Evolutionary conservation across 2,888 invertebrate species (phyloP).

Genomic region (Operophtera brumata): DNA sequence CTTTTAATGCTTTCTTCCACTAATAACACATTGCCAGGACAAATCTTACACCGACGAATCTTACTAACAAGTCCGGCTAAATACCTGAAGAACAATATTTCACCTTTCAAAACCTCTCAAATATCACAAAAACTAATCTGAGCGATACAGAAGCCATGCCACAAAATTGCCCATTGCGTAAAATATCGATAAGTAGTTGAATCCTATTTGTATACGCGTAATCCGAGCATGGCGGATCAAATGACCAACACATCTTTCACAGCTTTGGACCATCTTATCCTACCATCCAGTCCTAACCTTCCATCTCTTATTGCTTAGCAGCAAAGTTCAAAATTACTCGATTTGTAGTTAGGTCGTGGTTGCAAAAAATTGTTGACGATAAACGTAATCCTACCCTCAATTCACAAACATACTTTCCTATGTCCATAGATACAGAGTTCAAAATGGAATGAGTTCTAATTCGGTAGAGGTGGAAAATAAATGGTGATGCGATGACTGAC

Average conservation of each 20-base stretch:
- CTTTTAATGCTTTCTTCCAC: no score
- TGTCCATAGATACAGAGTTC: background rate
- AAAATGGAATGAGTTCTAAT: background rate
- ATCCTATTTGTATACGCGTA: conserved; percentile 57
- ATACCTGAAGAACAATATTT: no score
- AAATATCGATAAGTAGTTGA: conserved; percentile 36
- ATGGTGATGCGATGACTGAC: conserved; percentile 1
- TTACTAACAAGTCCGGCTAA: no score
- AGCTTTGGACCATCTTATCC: conserved; percentile 14
- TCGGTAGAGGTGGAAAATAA: background rate
- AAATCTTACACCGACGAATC: no score
- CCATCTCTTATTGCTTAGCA: background rate
- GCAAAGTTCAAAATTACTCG: conserved; percentile 10
- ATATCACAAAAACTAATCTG: conserved; percentile 3
- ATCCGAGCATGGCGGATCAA: conserved; percentile 49
- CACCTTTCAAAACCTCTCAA: background rate
- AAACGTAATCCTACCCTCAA: conserved; percentile 3
- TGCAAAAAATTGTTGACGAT: background rate
- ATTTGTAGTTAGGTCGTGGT: background rate
- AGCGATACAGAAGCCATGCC: conserved; percentile 11
- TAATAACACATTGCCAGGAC: no score
- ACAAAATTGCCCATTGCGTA: conserved; percentile 24
- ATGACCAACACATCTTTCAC: conserved; percentile 49
- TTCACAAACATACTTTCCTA: conserved; percentile 2
- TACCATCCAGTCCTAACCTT: background rate